A percentile compares a stretch with the other conserved stretches of the same genome.
Evolutionary conservation across 2,888 invertebrate species (phyloP).

Genomic region (Calameuta pallipes): DNA sequence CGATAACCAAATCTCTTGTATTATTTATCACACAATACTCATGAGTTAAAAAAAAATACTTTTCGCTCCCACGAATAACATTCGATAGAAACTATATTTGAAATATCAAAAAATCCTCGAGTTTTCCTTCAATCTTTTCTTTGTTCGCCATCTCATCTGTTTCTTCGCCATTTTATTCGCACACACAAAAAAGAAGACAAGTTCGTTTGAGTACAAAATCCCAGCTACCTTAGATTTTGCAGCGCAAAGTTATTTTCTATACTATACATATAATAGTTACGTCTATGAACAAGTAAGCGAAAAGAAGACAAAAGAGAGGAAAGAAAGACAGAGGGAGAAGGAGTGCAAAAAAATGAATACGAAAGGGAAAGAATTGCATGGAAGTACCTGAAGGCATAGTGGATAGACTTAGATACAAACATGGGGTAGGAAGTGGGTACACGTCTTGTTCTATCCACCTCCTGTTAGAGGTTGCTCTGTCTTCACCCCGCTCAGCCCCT

Average conservation of each 20-base stretch:
- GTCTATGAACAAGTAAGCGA: neutral
- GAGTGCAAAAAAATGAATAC: neutral
- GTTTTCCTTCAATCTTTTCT: neutral
- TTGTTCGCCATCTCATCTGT: neutral
- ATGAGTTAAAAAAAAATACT: neutral
- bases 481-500: conserved; percentile 10
- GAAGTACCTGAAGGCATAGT: neutral
- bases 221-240: neutral
- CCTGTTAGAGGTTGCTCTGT: neutral
- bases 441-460: neutral
- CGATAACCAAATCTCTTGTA: neutral
- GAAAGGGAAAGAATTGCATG: neutral
- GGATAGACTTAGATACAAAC: neutral
- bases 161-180: neutral
- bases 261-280: neutral
- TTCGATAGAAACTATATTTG: neutral
- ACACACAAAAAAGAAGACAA: neutral
- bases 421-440: neutral
- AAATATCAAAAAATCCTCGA: neutral
- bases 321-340: neutral
- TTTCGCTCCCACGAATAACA: neutral
- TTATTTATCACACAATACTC: neutral
- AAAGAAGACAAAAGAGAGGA: neutral
- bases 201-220: conserved; percentile 15
- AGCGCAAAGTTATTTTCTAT: neutral